Percentiles rank a stretch among this genome's conserved stretches.
These are phyloP conservation scores for Chloromyia formosa DNA, from an alignment of 2,888 invertebrate genomes.

Conservation along the genomic window DNA sequence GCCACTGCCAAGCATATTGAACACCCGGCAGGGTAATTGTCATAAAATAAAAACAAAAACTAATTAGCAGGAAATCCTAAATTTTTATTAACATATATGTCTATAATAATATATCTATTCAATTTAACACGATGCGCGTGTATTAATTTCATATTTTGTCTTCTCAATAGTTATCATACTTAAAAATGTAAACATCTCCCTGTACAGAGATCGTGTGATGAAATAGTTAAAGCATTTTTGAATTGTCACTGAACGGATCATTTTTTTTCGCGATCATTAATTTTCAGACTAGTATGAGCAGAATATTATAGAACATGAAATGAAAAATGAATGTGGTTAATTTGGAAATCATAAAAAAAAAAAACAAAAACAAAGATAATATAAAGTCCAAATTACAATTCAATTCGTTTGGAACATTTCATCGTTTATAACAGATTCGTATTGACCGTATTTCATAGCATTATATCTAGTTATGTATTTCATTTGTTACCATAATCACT, in stretches of 20 bases:
- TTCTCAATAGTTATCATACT: slow-evolving; percentile 12
- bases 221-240: slow-evolving; percentile 26
- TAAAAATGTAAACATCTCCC: slow-evolving; percentile 21
- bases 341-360: too few relatives aligned
- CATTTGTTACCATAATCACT: too few relatives aligned
- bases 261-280: background rate
- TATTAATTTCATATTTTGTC: slow-evolving; percentile 7
- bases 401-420: too few relatives aligned
- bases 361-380: background rate
- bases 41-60: slow-evolving; percentile 5
- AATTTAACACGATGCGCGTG: slow-evolving; percentile 13
- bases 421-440: too few relatives aligned
- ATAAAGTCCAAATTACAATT: too few relatives aligned
- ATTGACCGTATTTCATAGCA: too few relatives aligned
- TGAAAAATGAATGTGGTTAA: background rate
- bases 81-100: slow-evolving; percentile 15
- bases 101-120: background rate
- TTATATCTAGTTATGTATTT: too few relatives aligned
- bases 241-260: background rate
- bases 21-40: too few relatives aligned
- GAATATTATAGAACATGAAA: background rate
- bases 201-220: slow-evolving; percentile 28
- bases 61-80: slow-evolving; percentile 17
- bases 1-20: too few relatives aligned
- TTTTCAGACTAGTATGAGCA: slow-evolving; percentile 22